These are phyloP conservation scores for Sialis lutaria DNA, from an alignment of 2,888 invertebrate genomes.

Conservation along the genomic window DNA sequence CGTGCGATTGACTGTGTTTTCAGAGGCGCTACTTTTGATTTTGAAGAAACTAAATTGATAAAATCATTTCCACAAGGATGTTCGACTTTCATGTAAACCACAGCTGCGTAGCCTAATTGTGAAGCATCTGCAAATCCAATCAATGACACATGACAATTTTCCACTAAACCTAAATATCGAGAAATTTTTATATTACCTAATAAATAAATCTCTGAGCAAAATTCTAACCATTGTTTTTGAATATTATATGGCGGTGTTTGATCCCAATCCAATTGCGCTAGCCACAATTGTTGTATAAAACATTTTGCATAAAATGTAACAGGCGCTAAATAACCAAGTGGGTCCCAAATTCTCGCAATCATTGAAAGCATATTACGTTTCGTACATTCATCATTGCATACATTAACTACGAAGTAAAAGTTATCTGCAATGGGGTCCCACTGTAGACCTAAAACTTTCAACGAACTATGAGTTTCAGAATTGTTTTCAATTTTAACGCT, in stretches of 20 bases:
- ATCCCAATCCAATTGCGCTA: slow-evolving; percentile 8
- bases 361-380: slow-evolving; percentile 13
- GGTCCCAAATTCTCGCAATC: slow-evolving; percentile 11
- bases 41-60: too few species aligned
- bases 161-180: not conserved
- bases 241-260: slow-evolving; percentile 3
- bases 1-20: too few species aligned
- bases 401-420: slow-evolving; percentile 3
- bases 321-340: slow-evolving; percentile 12
- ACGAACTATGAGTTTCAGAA: too few species aligned
- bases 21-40: too few species aligned
- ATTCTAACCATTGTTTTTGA: slow-evolving; percentile 5
- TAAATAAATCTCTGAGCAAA: not conserved
- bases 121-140: slow-evolving; percentile 4
- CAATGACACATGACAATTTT: not conserved
- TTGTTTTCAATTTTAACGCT: too few species aligned
- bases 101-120: too few species aligned
- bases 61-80: too few species aligned
- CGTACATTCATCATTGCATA: slow-evolving; percentile 8
- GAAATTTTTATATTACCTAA: slow-evolving; percentile 4
- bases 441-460: slow-evolving; percentile 9
- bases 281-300: slow-evolving; percentile 12
- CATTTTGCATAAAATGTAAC: slow-evolving; percentile 11
- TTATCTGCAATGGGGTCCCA: slow-evolving; percentile 7
- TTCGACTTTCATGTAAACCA: too few species aligned